phyloP scores from a whole-genome alignment of 2,888 invertebrate genomes.

The Amblyjoppa proteus region DNA sequence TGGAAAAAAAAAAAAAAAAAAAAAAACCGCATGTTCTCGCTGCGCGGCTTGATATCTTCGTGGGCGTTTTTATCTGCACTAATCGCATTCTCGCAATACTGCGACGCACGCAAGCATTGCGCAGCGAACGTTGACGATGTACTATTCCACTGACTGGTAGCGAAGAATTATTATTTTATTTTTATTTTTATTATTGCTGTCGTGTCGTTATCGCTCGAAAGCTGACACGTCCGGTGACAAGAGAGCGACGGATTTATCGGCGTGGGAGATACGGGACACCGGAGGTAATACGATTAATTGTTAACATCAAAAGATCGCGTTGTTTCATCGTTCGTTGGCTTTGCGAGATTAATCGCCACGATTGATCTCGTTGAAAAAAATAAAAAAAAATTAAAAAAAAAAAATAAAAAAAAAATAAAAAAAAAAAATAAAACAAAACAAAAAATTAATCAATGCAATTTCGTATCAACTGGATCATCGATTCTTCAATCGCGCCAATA shows the following conservation, averaged over 20 bases:
- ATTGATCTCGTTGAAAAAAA: no score
- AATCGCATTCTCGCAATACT: neutral
- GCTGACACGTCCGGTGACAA: neutral
- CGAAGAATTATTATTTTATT: neutral
- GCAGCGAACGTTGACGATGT: neutral
- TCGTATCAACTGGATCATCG: no score
- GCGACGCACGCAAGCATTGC: neutral
- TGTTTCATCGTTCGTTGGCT: neutral
- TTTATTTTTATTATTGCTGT: neutral
- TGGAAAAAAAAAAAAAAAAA: neutral
- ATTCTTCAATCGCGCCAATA: no score
- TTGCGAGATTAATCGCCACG: neutral
- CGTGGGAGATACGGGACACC: neutral
- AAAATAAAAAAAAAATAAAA: no score
- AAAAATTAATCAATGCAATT: no score
- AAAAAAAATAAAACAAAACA: no score
- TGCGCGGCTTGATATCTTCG: neutral
- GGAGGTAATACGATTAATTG: neutral
- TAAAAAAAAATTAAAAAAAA: no score
- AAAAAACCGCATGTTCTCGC: conserved; percentile 1
- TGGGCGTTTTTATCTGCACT: neutral
- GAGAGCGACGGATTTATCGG: neutral
- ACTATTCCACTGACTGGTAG: neutral
- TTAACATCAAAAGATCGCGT: neutral
- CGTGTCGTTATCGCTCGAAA: conserved; percentile 1